A percentile compares a stretch with the other conserved stretches of the same genome.
Evolutionary conservation across 2,113 vertebrate species (phyloP).

Genomic region (Corynorhinus townsendii): DNA sequence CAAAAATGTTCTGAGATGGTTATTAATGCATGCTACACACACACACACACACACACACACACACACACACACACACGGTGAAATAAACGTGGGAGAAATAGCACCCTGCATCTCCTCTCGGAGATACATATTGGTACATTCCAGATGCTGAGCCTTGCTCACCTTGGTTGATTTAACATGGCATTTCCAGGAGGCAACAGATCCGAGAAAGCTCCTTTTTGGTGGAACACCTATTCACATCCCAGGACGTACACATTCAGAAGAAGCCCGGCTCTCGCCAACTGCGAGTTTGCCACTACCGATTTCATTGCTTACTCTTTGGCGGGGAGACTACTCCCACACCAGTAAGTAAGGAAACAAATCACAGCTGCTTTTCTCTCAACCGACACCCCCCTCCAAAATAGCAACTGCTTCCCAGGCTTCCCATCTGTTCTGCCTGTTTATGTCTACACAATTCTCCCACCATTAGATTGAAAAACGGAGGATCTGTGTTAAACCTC

Average conservation of each 20-base stretch:
- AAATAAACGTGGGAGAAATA: background rate
- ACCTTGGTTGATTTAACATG: rapidly evolving
- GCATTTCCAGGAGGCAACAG: background rate
- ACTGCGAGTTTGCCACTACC: background rate
- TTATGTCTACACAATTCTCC: background rate
- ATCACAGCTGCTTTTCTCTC: background rate
- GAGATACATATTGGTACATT: background rate
- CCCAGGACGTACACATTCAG: rapidly evolving
- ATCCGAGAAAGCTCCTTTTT: too few relatives aligned
- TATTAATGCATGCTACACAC: background rate
- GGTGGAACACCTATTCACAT: rapidly evolving
- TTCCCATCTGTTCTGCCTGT: slow-evolving; percentile 7
- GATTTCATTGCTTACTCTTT: background rate
- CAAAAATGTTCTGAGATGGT: background rate
- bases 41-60: background rate
- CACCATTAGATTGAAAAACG: background rate
- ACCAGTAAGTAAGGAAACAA: background rate
- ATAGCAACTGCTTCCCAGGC: background rate
- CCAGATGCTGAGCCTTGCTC: background rate
- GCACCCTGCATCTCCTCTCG: background rate
- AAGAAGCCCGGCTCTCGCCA: background rate
- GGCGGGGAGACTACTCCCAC: background rate
- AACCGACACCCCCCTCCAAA: background rate
- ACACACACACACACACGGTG: background rate
- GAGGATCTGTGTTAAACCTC: background rate